A percentile compares a stretch with the other conserved stretches of the same genome.
Evolutionary conservation across 2,797 vertebrate genomes (phyloP).

Genomic region (Siniperca scherzeri): DNA sequence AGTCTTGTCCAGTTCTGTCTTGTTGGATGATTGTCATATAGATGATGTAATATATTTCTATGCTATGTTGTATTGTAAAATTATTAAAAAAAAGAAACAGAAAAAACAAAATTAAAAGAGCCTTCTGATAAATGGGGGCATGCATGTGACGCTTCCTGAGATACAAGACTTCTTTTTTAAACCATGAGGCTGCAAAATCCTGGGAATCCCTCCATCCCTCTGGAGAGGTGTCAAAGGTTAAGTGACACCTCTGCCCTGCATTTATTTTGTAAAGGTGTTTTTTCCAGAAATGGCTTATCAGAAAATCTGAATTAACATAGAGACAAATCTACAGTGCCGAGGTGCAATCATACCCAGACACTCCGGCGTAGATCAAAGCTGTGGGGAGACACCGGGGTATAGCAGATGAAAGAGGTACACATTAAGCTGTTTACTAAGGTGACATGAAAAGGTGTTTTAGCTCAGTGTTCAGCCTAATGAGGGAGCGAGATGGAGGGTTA

Average conservation of each 20-base stretch:
- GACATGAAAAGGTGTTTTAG: slow-evolving; percentile 91
- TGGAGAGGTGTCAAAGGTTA: slow-evolving; percentile 45
- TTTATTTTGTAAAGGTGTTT: slow-evolving; percentile 37
- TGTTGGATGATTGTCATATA: no score
- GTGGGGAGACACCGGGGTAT: slow-evolving; percentile 81
- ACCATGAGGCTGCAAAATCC: background rate
- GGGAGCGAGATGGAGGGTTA: slow-evolving; percentile 77
- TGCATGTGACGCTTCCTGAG: background rate
- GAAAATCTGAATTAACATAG: slow-evolving; percentile 82
- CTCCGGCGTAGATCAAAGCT: slow-evolving; percentile 87
- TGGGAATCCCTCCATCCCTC: background rate
- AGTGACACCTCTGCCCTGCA: slow-evolving; percentile 30
- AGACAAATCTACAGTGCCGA: slow-evolving; percentile 86
- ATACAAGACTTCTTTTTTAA: background rate
- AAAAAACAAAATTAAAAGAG: background rate
- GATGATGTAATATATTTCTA: background rate
- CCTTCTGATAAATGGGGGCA: background rate
- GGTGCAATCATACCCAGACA: slow-evolving; percentile 87
- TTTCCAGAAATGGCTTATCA: slow-evolving; percentile 72
- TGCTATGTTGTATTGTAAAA: background rate
- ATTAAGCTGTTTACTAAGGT: slow-evolving; percentile 89
- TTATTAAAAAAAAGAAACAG: background rate
- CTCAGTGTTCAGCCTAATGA: slow-evolving; percentile 89
- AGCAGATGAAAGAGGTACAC: slow-evolving; percentile 90
- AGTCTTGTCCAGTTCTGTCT: background rate